Evolutionary conservation across 2,888 invertebrate genomes (phyloP).

Genomic region (Steinernema scapterisci): DNA sequence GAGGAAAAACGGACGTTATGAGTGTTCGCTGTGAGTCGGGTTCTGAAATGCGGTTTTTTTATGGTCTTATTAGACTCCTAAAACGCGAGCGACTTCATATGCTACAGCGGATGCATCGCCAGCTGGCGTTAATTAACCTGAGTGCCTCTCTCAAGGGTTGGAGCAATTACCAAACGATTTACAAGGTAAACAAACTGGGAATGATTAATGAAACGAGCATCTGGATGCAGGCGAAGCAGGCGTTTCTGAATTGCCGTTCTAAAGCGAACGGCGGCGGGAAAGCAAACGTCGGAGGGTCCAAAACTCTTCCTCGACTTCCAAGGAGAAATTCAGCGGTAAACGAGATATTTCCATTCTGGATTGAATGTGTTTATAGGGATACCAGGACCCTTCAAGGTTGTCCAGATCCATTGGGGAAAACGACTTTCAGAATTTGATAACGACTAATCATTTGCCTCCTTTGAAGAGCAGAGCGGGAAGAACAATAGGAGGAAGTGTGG

Average conservation of each 20-base stretch:
- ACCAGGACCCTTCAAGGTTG: slow-evolving; percentile 3
- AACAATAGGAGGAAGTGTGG: slow-evolving; percentile 17
- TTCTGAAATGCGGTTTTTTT: neutral
- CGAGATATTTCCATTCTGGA: neutral
- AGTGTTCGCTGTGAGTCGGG: slow-evolving; percentile 1
- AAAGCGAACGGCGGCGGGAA: neutral
- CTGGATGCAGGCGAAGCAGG: slow-evolving; percentile 26
- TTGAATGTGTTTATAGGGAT: neutral
- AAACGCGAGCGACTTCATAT: neutral
- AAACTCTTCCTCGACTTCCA: neutral
- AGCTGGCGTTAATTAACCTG: slow-evolving; percentile 38
- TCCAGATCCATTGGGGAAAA: slow-evolving; percentile 9
- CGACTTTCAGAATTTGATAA: slow-evolving; percentile 20
- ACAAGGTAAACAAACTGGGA: slow-evolving; percentile 32
- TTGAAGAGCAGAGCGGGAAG: neutral
- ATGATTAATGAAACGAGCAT: neutral
- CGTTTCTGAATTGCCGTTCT: neutral
- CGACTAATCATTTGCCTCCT: neutral
- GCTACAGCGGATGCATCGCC: slow-evolving; percentile 38
- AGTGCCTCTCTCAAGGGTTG: slow-evolving; percentile 35
- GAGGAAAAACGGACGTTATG: slow-evolving; percentile 33
- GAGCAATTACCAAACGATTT: slow-evolving; percentile 24
- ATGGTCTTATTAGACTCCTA: slow-evolving; percentile 16
- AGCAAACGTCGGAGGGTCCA: neutral
- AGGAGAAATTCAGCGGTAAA: slow-evolving; percentile 2